Base-by-base conservation (phyloP, 2,888 invertebrate genomes). In the Pomacea canaliculata region DNA sequence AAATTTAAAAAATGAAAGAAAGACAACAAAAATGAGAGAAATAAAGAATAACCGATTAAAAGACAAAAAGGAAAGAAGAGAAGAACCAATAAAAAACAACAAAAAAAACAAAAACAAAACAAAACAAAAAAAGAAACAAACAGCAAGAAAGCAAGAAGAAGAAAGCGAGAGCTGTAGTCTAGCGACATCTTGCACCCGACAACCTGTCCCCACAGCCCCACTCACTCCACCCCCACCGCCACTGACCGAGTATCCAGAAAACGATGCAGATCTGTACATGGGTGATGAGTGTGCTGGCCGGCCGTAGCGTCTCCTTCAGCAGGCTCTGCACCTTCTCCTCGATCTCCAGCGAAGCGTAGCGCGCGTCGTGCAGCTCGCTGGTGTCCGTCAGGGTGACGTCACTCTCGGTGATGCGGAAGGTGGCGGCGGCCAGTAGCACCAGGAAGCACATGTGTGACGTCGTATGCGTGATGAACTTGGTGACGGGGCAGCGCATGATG, bases 391-490 rank as follows among this genome's bases (percentile, higher is more conserved):
- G 86, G 18, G 84, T 82, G 13, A 86, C 83, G 76, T 82, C 83
- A 73, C 83, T 84, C 79, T 90, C 89, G 56, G 89, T 88, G 56
- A 90, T 82, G 63, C 89, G 93, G 84, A 94, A 92, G 85, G 94
- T 94, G 68, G 95, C 95, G 71, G 94, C 92, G 19, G 93, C 88
- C 78, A 94, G 92, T 79, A 94, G 88, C 4, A 92, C 86, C 71
- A 95, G 92, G 90, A 95, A 95, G 79, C 94, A 91, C 75, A 94
- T 87, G 88, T 94, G 94, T 19, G 94, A 93, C 23, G 94, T 92
- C 10, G 93, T 92, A 85, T 94, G 94, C 73, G 93, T 94, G 83
- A 95, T 93, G 91, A 94, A 94, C 91, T 94, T 94, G 89, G 94
- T 94, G 81, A 94, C 92, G 51, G 95, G 95, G 84, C 94, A 91